Evolutionary conservation across 2,888 invertebrate species (phyloP), one percentile per base, ranked within the genome.

Genomic region (Eupithecia centaureata): DNA sequence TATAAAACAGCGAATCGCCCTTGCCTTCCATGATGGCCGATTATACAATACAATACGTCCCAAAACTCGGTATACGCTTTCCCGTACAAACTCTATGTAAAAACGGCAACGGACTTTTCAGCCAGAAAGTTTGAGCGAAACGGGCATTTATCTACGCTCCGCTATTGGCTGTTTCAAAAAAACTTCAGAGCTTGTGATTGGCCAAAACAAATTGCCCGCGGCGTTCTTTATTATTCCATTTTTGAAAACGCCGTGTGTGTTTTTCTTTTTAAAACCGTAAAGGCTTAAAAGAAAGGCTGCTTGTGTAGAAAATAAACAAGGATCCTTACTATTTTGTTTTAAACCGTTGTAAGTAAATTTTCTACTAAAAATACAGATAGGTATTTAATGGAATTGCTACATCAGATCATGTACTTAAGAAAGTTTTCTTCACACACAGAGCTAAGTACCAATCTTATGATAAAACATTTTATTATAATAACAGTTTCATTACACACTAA

Each of bases 141-240:
- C 84, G 77, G 82, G 86, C 86, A 79, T 85, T 90, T 94, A 93
- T 93, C 90, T 89, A 86, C 83, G 85, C 85, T 82, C 87, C 85
- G 85, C 91, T 82, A 94, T 94, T 94, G 94, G 94, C 77, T 87
- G 90, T 88, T 90, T 88, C 79, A 85, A 91, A 91, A 92, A 91
- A 89, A 89, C 80, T 82, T 85, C 83, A 84, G 83, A 83, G 86
- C 87, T 79, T 85, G 88, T 87, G 90, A 94, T 94, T 94, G 94
- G 94, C 84, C 82, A 84, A 90, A 90, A 90, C 91, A 94, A 94
- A 94, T 94, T 94, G 93, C 89, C 86, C 85, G 88, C 89, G 92
- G 88, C 81, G 86, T 87, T 88, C 86, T 90, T 89, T 89, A 88
- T 86, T 80, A 78, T 73, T 64, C 81, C 79, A 85, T 86, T 89